Base-by-base conservation (phyloP, 1,140 invertebrate genomes). In the Drosophila aff. region DNA sequence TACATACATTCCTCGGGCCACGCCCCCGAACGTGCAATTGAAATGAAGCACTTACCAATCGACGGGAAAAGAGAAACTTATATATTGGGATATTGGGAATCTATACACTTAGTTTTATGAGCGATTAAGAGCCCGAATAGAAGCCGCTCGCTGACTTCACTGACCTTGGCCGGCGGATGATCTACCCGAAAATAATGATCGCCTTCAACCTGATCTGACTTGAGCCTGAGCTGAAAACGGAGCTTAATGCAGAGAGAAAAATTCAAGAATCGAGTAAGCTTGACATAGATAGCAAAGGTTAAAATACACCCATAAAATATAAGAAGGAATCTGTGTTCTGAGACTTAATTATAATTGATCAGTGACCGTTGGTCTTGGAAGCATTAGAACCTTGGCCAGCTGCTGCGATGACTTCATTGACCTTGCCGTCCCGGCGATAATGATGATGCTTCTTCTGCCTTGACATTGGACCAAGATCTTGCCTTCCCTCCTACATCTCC, bases 401-500 rank as follows among this genome's bases (percentile, higher is more conserved):
- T 52, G 59, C 28, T 23, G 40, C 72, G 84, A 87, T 87, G 84
- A 87, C 84, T 82, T 87, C 80, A 87, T 50, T 82, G 84, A 89
- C 78, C 85, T 82, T 79, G 75, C 18, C 71, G 40, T 16, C 67
- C 64, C 52, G 40, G 28, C 46, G 38, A 60, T 52, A 52, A 43
- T 43, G 31, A 43, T 43, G 31, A 59, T 59, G 73, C 31, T 73
- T 69, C 31, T 64, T 52, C 11, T 55, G 60, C 83, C 83, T 80
- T 87, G 84, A 77, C 82, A 82, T 75, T 86, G 79, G 50, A 61
- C 64, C 59, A 52, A 47, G 61, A 55, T 16, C 38, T 26, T 9
- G 28, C 23, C 40, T 9, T 59, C 47, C 49, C 75, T 49, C 49
- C 31, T 11, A 6, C 31, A 18, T 6, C 23, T 18, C 28, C 8